These are phyloP conservation scores for Girardinichthys multiradiatus DNA, from an alignment of 2,113 vertebrate genomes.

Conservation along the genomic window DNA sequence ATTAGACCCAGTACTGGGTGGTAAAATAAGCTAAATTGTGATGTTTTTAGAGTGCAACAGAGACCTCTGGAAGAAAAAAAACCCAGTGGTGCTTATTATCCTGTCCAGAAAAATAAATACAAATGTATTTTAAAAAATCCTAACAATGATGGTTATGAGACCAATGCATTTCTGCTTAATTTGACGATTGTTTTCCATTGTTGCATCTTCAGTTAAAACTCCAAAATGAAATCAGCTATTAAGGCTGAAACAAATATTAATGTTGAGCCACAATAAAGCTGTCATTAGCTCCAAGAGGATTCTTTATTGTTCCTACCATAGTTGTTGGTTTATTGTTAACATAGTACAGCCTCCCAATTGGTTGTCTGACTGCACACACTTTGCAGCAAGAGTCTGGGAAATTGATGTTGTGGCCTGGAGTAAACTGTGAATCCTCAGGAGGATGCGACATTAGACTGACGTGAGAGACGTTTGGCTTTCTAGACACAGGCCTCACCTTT, in stretches of 20 bases:
- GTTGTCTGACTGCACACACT: not conserved
- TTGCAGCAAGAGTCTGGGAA: not conserved
- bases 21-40: not conserved
- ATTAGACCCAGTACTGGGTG: not conserved
- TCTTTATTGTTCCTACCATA: not conserved
- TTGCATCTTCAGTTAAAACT: not conserved
- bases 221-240: not conserved
- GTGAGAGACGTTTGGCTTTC: slow-evolving; percentile 36
- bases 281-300: not conserved
- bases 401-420: not conserved
- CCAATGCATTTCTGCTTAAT: not conserved
- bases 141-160: not conserved
- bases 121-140: not conserved
- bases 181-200: too few species aligned
- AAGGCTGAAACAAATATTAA: not conserved
- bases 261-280: not conserved
- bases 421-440: not conserved
- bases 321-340: not conserved
- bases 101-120: not conserved
- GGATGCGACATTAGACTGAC: not conserved
- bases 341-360: not conserved
- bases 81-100: not conserved
- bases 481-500: slow-evolving; percentile 37
- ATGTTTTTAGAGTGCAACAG: not conserved
- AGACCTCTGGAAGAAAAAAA: not conserved